phyloP scores from a whole-genome alignment of 1,140 invertebrate genomes.

The Caenorhabditis briggsae region DNA sequence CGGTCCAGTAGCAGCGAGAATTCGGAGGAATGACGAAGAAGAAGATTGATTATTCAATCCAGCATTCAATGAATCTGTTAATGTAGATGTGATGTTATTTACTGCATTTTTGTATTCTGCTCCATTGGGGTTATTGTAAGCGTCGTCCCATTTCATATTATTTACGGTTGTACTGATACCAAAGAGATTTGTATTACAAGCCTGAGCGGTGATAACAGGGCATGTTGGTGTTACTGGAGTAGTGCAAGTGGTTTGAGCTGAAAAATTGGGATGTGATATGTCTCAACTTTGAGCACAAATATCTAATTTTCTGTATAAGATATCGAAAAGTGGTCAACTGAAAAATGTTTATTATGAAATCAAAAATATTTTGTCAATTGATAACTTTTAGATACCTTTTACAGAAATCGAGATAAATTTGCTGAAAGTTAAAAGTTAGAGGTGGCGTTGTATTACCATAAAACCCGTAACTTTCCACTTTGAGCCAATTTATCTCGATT shows the following conservation, averaged over 20 bases:
- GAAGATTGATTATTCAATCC: constrained; percentile 1
- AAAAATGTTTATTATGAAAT: too few relatives aligned
- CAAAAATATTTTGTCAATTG: too few relatives aligned
- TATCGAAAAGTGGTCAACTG: too few relatives aligned
- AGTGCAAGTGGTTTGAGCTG: constrained; percentile 28
- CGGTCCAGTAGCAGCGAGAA: not conserved
- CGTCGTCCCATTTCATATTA: not conserved
- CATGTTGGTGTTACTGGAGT: not conserved
- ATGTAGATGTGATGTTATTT: not conserved
- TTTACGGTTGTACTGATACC: not conserved
- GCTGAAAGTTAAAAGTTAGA: too few relatives aligned
- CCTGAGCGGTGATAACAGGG: not conserved
- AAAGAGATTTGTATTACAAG: constrained; percentile 23
- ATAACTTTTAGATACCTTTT: too few relatives aligned
- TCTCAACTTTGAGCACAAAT: too few relatives aligned
- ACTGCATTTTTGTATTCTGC: not conserved
- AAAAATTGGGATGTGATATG: not conserved
- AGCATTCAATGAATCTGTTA: not conserved
- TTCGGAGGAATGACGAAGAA: not conserved
- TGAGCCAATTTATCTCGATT: too few relatives aligned
- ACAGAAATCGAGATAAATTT: too few relatives aligned
- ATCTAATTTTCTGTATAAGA: too few relatives aligned
- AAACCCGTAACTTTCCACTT: too few relatives aligned
- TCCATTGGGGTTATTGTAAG: not conserved
- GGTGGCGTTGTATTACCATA: too few relatives aligned